A percentile compares a stretch with the other conserved stretches of the same genome.
Conservation (phyloP, 2,888 invertebrate genomes). For the Pristionchus japonicus region DNA sequence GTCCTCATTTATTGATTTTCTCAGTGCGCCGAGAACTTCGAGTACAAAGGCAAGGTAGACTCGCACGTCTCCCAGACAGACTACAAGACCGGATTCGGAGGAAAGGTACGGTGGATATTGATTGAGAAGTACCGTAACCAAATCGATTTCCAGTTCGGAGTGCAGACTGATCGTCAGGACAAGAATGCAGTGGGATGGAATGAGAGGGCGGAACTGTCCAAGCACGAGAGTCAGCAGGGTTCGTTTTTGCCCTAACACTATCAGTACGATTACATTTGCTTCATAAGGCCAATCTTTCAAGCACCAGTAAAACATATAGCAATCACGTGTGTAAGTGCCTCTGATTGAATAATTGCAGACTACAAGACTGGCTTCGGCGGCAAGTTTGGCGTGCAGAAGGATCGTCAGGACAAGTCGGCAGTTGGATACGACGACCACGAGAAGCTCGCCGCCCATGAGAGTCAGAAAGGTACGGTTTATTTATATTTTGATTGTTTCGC, state of each 20-base stretch:
- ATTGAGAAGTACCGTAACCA: neutral
- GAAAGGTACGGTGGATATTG: slow-evolving; percentile 70
- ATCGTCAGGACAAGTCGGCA: slow-evolving; percentile 47
- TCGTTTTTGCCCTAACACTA: neutral
- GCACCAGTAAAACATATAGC: neutral
- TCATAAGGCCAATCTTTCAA: neutral
- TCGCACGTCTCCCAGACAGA: slow-evolving; percentile 85
- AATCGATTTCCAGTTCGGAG: slow-evolving; percentile 60
- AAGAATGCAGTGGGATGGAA: slow-evolving; percentile 46
- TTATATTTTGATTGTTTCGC: neutral
- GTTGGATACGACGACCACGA: slow-evolving; percentile 45
- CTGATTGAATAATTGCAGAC: slow-evolving; percentile 77
- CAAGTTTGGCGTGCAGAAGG: slow-evolving; percentile 55
- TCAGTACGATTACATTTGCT: neutral
- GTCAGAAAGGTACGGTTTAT: slow-evolving; percentile 43
- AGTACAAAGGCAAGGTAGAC: slow-evolving; percentile 83
- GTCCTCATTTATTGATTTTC: neutral
- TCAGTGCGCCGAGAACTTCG: slow-evolving; percentile 51
- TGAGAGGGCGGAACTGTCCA: slow-evolving; percentile 34
- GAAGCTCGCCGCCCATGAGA: slow-evolving; percentile 41
- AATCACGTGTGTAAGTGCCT: neutral
- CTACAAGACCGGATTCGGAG: slow-evolving; percentile 64
- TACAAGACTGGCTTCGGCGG: slow-evolving; percentile 65
- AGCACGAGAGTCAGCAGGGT: slow-evolving; percentile 48
- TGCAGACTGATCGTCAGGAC: slow-evolving; percentile 44